Base-by-base conservation (phyloP, 2,113 vertebrate species). In the Oceanodroma tethys region DNA sequence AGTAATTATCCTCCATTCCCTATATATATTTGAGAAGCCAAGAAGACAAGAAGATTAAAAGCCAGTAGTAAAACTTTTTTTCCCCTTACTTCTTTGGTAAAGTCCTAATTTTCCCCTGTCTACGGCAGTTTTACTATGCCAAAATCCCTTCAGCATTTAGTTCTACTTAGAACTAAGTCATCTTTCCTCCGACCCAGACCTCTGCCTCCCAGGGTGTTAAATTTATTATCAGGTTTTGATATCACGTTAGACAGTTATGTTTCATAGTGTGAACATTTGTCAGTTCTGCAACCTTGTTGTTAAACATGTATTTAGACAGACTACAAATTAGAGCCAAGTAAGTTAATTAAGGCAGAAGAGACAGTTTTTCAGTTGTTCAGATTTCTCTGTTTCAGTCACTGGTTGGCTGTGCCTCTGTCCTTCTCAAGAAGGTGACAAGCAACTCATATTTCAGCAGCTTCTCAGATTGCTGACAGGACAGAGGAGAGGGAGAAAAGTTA, bases 21-120 rank as follows among this genome's bases (percentile, higher is more conserved):
- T 53, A 43, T 10, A 45, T 32, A 22, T 19, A 56, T 65, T 53
- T 45, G 22, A 93, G 72, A 94, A 95, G 74, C 62, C 62, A 88
- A 78, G 52, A 90, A 87, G 81, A 86, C 62, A 88, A 78, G 52
- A 90, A 87, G 81, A 86, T 75, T 70, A 78, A 93, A 93, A 90
- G 58, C 29, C 73, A 87, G 34, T 27, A 86, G 38, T 55, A 81
- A 81, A 88, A 79, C 13, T 16, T n/a, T 48, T 4, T 4, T 3
- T 4, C 26, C 13, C 47, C 15, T n/a, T 45, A 67, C n/a, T 76
- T 84, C 83, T 85, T 81, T 30, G 18, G n/a, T 79, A 52, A 94
- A 89, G 73, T 59, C 60, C 25, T n/a, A 3, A 7, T 60, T 84
- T 91, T 56, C 55, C 89, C 70, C 70, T 53, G 81, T 62, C 43